phyloP scores from a whole-genome alignment of 2,113 vertebrate species.

The Chaenogobius annularis region DNA sequence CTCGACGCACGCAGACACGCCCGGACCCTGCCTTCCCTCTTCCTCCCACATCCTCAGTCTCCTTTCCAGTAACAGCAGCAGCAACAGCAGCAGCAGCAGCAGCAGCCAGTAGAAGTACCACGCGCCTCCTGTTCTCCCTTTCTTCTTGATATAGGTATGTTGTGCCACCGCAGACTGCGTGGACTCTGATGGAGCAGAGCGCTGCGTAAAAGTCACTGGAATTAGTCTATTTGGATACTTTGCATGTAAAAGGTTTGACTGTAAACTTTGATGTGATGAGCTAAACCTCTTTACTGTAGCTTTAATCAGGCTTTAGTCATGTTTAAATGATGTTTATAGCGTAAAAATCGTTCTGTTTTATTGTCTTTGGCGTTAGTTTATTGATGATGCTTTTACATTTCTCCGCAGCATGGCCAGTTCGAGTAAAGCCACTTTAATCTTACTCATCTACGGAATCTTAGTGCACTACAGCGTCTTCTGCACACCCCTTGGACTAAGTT shows the following conservation, averaged over 20 bases:
- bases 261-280: constrained; percentile 2
- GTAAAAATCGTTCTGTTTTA: constrained; percentile 26
- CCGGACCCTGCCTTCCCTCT: constrained; percentile 61
- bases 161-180: constrained; percentile 39
- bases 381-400: constrained; percentile 45
- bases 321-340: not conserved
- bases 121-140: constrained; percentile 52
- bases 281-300: not conserved
- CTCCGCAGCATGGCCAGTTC: constrained; percentile 91
- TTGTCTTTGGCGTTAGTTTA: constrained; percentile 27
- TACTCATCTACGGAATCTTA: constrained; percentile 94
- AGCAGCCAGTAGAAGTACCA: constrained; percentile 51
- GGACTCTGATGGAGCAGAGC: constrained; percentile 33
- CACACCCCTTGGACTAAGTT: constrained; percentile 91
- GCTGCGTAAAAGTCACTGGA: constrained; percentile 52
- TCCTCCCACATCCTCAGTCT: constrained; percentile 5
- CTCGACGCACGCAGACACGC: constrained; percentile 67
- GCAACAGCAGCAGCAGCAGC: constrained; percentile 36
- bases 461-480: constrained; percentile 94
- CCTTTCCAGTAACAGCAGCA: constrained; percentile 3
- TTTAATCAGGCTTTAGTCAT: not conserved
- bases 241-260: constrained; percentile 50
- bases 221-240: constrained; percentile 36
- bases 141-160: constrained; percentile 79
- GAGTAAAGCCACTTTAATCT: constrained; percentile 89